Base-by-base conservation (phyloP, 2,797 vertebrate species). In the Pangasius macronema region DNA sequence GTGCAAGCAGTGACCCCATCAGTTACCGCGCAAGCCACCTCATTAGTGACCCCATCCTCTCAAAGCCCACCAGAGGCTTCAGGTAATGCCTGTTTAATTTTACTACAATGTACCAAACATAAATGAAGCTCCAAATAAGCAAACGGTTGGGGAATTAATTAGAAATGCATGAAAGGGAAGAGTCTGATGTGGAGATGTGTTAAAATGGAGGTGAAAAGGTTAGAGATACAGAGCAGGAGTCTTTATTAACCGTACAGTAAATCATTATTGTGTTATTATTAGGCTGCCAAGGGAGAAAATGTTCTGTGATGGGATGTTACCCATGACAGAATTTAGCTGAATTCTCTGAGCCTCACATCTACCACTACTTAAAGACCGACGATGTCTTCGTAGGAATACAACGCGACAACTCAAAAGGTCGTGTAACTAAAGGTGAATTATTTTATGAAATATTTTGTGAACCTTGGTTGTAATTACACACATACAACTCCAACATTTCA, bases 1-100 rank as follows among this genome's bases (percentile, higher is more conserved):
- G 96, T 96, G 86, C 96, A 97, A 90, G 93, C 97, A 51, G 91
- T 97, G 5, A 94, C 91, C 82, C 93, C 96, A 10, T 89, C 88
- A 55, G 82, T 86, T 46, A 86, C 81, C 18, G 11, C 67, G 94
- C 96, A 1, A 91, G 4, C 96, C 97, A 77, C 91, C 94, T 89
- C 85, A 84, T 73, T 77, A 84, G 75, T 80, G 67, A 70, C 84
- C 42, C 80, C 59, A 79, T 86, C 84, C 82, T 36, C 84, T 83
- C 88, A 86, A 84, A 80, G 85, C 65, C 75, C 75, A 72, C 75
- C 75, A 55, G 88, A 89, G 53, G 2, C 65, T 46, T 86, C 36
- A 86, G 85, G 88, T 89, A 84, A 84, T 51, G 30, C 65, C n/a
- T 22, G 27, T 70, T 83, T 53, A 77, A 88, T 77, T 70, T 53